Conservation (phyloP, 1,140 invertebrate species). For the Planococcus citri region DNA sequence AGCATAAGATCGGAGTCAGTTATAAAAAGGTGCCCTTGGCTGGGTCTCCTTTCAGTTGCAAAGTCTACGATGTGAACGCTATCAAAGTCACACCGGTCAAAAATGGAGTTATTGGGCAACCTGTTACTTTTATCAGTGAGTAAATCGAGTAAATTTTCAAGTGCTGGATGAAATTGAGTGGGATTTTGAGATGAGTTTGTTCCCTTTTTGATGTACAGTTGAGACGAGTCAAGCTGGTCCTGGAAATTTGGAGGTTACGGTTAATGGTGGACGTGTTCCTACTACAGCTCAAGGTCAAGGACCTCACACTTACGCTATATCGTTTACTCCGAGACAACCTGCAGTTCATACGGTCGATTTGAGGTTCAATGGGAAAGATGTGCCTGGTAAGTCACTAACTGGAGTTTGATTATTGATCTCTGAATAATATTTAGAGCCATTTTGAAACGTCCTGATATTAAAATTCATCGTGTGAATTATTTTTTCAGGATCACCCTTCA, state of each 20-base stretch:
- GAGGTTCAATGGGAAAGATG: conserved; percentile 89
- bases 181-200: too few species aligned
- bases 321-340: conserved; percentile 84
- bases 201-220: conserved; percentile 43
- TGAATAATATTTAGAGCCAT: not conserved
- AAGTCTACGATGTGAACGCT: conserved; percentile 87
- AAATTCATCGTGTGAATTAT: not conserved
- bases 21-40: conserved; percentile 62
- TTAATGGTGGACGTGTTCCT: conserved; percentile 88
- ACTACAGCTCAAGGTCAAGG: conserved; percentile 90
- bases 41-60: conserved; percentile 82
- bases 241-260: conserved; percentile 92
- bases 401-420: not conserved
- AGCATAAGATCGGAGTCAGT: conserved; percentile 76
- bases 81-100: conserved; percentile 88
- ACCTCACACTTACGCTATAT: conserved; percentile 91
- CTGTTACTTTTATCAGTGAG: conserved; percentile 86
- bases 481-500: conserved; percentile 50
- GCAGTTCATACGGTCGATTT: conserved; percentile 83
- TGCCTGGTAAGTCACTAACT: conserved; percentile 52
- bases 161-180: not conserved
- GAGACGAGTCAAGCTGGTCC: conserved; percentile 93
- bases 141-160: conserved; percentile 12
- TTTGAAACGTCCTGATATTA: too few species aligned
- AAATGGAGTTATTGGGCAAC: conserved; percentile 78